Conservation (phyloP, 2,113 vertebrate species). For the Budorcas taxicolor region DNA sequence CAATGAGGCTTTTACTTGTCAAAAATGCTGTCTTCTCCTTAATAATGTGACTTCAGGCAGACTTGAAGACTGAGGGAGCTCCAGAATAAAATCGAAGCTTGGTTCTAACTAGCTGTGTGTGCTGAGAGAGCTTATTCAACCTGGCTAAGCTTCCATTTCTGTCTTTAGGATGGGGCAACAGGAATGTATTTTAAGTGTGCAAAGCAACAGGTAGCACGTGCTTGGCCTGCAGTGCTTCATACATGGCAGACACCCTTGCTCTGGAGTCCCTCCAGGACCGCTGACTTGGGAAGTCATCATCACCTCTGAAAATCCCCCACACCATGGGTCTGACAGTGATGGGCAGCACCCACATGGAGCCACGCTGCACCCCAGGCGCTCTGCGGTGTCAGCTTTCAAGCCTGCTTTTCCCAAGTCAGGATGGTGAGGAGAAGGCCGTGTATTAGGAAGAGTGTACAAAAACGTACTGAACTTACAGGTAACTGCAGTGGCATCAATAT, state of each 20-base stretch:
- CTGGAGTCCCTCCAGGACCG: slow-evolving; percentile 18
- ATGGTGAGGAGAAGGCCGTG: slow-evolving; percentile 32
- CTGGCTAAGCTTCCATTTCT: not conserved
- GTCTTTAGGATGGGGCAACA: fast-evolving
- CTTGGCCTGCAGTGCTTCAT: not conserved
- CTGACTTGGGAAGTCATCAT: slow-evolving; percentile 45
- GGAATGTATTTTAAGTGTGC: not conserved
- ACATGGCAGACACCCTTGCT: fast-evolving
- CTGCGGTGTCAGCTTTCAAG: slow-evolving; percentile 39
- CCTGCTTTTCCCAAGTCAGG: slow-evolving; percentile 38
- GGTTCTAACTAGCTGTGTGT: fast-evolving
- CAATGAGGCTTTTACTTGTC: not conserved
- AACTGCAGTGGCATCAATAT: not conserved
- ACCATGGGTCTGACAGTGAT: slow-evolving; percentile 26
- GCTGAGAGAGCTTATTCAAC: not conserved
- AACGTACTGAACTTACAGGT: not conserved
- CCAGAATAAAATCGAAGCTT: fast-evolving
- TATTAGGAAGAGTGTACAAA: not conserved
- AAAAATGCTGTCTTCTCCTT: not conserved
- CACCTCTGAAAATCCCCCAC: slow-evolving; percentile 44
- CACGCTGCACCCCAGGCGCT: not conserved
- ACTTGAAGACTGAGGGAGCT: slow-evolving; percentile 37
- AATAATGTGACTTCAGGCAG: not conserved
- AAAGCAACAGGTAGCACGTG: fast-evolving
- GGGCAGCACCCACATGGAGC: slow-evolving; percentile 51